phyloP scores from a whole-genome alignment of 1,140 invertebrate species.

The Diachasma alloeum region DNA sequence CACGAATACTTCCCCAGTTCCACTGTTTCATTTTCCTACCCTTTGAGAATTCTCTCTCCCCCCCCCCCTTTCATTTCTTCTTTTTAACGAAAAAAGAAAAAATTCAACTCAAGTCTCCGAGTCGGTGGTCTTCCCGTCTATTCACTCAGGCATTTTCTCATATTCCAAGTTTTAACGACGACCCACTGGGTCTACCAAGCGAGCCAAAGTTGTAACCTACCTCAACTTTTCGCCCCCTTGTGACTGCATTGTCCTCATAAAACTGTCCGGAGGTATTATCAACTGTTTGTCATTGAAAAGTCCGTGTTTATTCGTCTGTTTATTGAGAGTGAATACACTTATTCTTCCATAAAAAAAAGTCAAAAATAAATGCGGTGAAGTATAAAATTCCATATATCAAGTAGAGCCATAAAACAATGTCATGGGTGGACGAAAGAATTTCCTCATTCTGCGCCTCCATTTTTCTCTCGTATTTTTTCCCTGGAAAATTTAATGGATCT shows the following conservation, averaged over 20 bases:
- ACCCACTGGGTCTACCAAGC: background rate
- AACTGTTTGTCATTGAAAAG: background rate
- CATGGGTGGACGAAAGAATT: slow-evolving; percentile 15
- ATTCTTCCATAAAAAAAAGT: slow-evolving; percentile 48
- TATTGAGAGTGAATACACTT: slow-evolving; percentile 19
- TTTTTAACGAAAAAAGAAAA: background rate
- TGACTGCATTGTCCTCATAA: slow-evolving; percentile 5
- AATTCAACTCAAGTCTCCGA: background rate
- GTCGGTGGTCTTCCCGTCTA: background rate
- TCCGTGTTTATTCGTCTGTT: background rate
- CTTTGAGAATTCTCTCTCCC: background rate
- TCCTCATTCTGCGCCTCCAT: background rate
- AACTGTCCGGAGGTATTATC: background rate
- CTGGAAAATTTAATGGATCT: background rate
- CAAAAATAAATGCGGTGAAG: slow-evolving; percentile 37
- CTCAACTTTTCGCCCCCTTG: background rate
- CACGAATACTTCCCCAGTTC: background rate
- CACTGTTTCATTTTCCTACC: background rate
- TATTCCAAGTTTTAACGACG: slow-evolving; percentile 15
- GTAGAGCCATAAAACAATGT: slow-evolving; percentile 41
- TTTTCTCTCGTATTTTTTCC: background rate
- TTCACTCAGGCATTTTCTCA: slow-evolving; percentile 13
- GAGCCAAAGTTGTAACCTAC: background rate
- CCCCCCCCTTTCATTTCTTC: background rate
- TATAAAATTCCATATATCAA: slow-evolving; percentile 38